Evolutionary conservation across 2,113 vertebrate genomes (phyloP).

Genomic region (Hyperoodon ampullatus): DNA sequence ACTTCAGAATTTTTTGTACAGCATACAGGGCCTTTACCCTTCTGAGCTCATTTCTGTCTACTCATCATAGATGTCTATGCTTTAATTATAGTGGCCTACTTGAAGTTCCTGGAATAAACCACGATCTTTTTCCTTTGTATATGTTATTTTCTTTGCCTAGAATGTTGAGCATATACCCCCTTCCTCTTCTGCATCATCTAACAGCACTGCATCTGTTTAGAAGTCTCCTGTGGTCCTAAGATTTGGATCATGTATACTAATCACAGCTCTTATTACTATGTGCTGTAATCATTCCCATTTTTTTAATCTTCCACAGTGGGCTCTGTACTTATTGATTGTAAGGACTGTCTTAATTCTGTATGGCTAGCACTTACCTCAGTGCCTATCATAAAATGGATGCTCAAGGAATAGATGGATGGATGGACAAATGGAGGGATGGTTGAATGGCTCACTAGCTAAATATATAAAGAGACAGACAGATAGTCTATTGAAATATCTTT

Average conservation of each 20-base stretch:
- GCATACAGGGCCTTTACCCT: neutral
- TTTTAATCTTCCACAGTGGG: neutral
- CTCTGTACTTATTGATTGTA: neutral
- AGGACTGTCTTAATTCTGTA: neutral
- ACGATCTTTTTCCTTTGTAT: neutral
- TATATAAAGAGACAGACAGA: neutral
- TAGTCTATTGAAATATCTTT: neutral
- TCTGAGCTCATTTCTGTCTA: neutral
- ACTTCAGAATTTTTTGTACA: neutral
- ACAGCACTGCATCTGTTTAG: neutral
- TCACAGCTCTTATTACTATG: neutral
- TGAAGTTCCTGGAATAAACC: neutral
- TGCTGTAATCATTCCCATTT: neutral
- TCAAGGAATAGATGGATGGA: neutral
- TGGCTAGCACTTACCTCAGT: neutral
- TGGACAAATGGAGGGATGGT: neutral
- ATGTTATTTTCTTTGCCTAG: neutral
- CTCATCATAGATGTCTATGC: neutral
- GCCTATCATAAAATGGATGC: neutral
- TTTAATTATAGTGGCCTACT: neutral
- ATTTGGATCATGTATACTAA: neutral
- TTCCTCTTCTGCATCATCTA: neutral
- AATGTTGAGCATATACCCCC: rapidly evolving
- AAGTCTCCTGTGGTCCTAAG: neutral
- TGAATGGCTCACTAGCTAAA: neutral